Base-by-base conservation (phyloP, 92 coral and sea anemone genomes). In the Paramuricea clavata region DNA sequence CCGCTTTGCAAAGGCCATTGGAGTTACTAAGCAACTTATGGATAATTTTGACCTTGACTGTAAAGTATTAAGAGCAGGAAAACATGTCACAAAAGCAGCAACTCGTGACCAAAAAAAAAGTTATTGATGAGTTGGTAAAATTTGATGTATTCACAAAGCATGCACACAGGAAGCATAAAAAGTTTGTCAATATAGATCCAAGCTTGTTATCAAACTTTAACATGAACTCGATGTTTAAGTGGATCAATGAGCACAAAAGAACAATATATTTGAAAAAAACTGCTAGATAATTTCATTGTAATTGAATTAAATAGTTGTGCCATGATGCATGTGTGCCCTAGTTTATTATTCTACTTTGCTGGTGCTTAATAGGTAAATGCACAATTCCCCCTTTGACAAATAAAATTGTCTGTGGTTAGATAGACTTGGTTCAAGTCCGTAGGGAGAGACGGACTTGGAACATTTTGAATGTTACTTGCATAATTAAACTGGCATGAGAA, bases 221-320 rank as follows among this genome's bases (percentile, higher is more conserved):
- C 33, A 16, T 74, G 57, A 44, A 44, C 49, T 39, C 81, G 6
- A 74, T 74, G 81, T 74, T 42, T 23, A 47, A 74, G 19, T 74
- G 60, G 81, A 74, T 74, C 5, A 74, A 74, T 49, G 81, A 74
- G 41, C 81, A 74, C 61, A 74, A 74, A 27, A 74, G 61, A 49
- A 35, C 81, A 35, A 30, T 74, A 1, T 19, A 17, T 6, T 23
- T 74, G 31, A 7, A 42, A 13, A 74, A 74, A 43, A 74, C 81
- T 42, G 81, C 81, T 16, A 42, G 81, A 11, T 74, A 49, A 74
- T 42, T 54, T 54, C n/a, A n/a, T n/a, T n/a, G n/a, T n/a, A n/a
- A n/a, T n/a, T n/a, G n/a, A n/a, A n/a, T n/a, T n/a, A n/a, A n/a
- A n/a, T n/a, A n/a, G n/a, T n/a, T n/a, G n/a, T n/a, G n/a, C n/a